Evolutionary conservation across 1,140 invertebrate species (phyloP).

Genomic region (Helicoverpa armigera): DNA sequence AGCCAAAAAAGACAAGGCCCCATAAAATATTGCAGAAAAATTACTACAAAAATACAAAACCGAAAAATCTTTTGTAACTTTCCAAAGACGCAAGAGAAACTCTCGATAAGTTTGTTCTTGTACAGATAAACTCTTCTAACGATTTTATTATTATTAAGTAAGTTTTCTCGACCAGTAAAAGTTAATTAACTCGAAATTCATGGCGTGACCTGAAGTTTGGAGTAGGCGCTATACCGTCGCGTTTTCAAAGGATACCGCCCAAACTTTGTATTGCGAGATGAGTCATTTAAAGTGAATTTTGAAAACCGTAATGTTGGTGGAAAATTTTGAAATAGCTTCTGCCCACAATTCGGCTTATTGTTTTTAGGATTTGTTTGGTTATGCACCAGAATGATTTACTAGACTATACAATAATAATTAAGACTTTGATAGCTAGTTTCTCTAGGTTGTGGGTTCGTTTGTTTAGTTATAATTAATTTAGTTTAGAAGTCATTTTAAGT

Average conservation of each 20-base stretch:
- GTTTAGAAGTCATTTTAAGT: too few relatives aligned
- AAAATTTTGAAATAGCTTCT: slow-evolving; percentile 18
- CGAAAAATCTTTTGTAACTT: not conserved
- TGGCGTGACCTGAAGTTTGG: slow-evolving; percentile 66
- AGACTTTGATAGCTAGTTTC: too few relatives aligned
- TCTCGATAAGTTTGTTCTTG: slow-evolving; percentile 13
- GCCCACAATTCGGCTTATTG: not conserved
- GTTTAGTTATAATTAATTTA: too few relatives aligned
- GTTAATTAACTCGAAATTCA: slow-evolving; percentile 75
- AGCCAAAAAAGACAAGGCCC: too few relatives aligned
- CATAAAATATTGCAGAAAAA: not conserved
- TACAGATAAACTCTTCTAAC: slow-evolving; percentile 35
- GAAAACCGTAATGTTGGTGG: slow-evolving; percentile 13
- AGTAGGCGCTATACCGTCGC: slow-evolving; percentile 63
- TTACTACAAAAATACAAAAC: not conserved
- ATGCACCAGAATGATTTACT: not conserved
- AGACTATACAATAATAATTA: not conserved
- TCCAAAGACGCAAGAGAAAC: slow-evolving; percentile 25
- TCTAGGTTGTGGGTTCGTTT: too few relatives aligned
- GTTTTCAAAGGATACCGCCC: slow-evolving; percentile 62
- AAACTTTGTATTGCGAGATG: slow-evolving; percentile 31
- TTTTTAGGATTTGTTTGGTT: not conserved
- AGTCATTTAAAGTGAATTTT: slow-evolving; percentile 36
- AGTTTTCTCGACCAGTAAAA: slow-evolving; percentile 58
- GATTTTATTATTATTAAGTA: slow-evolving; percentile 38